Evolutionary conservation across 92 coral and sea anemone species (phyloP).

Genomic region (Hydrozoanthus gracilis): DNA sequence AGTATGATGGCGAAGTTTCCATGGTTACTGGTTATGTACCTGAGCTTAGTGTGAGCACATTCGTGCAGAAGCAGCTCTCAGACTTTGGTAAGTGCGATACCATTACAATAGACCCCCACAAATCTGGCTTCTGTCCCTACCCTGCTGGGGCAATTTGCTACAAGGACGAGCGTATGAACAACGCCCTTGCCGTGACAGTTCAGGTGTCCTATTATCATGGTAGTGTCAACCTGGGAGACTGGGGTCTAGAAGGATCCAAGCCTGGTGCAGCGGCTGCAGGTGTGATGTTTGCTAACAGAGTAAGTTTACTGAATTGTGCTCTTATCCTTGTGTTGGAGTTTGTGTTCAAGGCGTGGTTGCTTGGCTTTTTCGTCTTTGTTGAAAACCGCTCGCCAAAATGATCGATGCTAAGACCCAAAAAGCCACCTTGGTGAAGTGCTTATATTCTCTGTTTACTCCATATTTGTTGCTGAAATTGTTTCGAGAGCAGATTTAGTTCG

Average conservation of each 20-base stretch:
- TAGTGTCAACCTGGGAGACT: conserved; percentile 60
- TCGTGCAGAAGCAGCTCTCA: conserved; percentile 52
- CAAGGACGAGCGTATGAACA: conserved; percentile 65
- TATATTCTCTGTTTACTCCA: no score
- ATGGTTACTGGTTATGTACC: conserved; percentile 60
- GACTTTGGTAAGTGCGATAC: conserved; percentile 66
- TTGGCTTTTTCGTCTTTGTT: no score
- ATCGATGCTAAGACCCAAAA: no score
- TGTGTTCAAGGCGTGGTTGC: no score
- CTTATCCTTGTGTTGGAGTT: no score
- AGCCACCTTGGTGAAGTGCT: no score
- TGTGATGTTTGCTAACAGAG: conserved; percentile 68
- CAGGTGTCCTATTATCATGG: conserved; percentile 64
- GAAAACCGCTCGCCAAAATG: no score
- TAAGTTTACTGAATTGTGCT: conserved; percentile 11
- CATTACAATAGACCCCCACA: conserved; percentile 79
- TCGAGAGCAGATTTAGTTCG: no score
- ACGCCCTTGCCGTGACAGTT: conserved; percentile 62
- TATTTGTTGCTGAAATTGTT: no score
- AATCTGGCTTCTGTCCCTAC: conserved; percentile 76
- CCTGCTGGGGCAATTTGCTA: conserved; percentile 79
- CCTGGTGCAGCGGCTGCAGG: conserved; percentile 83
- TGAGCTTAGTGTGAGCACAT: conserved; percentile 44
- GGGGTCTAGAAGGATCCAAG: conserved; percentile 76
- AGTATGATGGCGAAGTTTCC: not conserved